Conservation (phyloP, 2,888 invertebrate genomes). For the Anoplius nigerrimus region DNA sequence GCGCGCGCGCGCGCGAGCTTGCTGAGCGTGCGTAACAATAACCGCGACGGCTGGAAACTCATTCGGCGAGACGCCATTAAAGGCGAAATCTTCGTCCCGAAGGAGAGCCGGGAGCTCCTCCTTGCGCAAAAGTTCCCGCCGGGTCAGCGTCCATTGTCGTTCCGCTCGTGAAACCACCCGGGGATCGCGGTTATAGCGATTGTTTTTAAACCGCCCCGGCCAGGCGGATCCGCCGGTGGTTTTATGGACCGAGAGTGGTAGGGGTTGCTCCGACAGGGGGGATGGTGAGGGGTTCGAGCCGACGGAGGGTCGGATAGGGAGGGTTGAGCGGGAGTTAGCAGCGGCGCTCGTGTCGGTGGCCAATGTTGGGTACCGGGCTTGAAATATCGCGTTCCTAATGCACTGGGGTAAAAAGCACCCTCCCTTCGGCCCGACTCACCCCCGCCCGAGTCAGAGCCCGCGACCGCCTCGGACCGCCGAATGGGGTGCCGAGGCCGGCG, state of each 20-base stretch:
- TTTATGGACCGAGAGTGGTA: conserved; percentile 26
- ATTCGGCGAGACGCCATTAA: conserved; percentile 40
- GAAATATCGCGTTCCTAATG: conserved; percentile 63
- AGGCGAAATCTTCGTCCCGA: conserved; percentile 27
- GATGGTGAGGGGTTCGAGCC: conserved; percentile 5
- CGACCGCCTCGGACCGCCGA: background rate
- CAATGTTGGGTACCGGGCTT: conserved; percentile 46
- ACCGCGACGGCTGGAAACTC: conserved; percentile 35
- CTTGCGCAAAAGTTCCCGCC: conserved; percentile 42
- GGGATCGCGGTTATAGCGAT: conserved; percentile 48
- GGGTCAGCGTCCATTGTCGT: conserved; percentile 38
- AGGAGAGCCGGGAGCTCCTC: conserved; percentile 21
- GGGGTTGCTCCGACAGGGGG: too few species aligned
- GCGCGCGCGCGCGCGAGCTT: background rate
- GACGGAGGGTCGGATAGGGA: background rate
- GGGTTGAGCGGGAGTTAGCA: conserved; percentile 7
- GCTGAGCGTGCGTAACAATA: conserved; percentile 23
- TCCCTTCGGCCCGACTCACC: too few species aligned
- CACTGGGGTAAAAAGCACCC: conserved; percentile 55
- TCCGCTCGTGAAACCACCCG: conserved; percentile 25
- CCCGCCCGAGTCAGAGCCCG: background rate
- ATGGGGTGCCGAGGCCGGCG: conserved; percentile 29
- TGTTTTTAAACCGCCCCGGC: conserved; percentile 53
- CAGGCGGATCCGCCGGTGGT: conserved; percentile 30
- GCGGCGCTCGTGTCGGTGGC: conserved; percentile 15